Evolutionary conservation across 2,113 vertebrate species (phyloP).

Genomic region (Barnardius zonarius): DNA sequence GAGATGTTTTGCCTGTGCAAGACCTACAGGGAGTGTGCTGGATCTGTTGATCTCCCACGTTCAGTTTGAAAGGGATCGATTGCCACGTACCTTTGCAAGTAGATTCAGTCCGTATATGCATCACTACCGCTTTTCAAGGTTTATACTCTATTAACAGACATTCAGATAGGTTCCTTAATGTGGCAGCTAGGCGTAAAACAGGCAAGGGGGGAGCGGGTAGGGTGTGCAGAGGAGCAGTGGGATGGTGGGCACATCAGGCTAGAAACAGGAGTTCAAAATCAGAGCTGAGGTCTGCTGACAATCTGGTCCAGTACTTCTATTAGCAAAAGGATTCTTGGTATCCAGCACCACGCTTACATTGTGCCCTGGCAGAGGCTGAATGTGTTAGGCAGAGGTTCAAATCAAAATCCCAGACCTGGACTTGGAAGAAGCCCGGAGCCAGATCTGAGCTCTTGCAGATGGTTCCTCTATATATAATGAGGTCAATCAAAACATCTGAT

Average conservation of each 20-base stretch:
- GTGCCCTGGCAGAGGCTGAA: conserved; percentile 14
- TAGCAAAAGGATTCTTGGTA: background rate
- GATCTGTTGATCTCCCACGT: conserved; percentile 18
- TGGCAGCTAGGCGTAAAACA: background rate
- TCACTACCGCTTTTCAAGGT: background rate
- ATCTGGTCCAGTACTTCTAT: background rate
- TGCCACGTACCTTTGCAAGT: background rate
- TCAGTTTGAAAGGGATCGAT: background rate
- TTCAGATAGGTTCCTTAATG: background rate
- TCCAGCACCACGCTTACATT: background rate
- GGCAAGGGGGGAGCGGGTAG: background rate
- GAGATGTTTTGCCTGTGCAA: conserved; percentile 34
- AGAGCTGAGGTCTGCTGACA: background rate
- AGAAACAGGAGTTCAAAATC: background rate
- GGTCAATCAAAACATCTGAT: conserved; percentile 56
- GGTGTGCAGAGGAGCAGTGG: background rate
- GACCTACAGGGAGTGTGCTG: background rate
- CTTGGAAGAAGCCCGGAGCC: conserved; percentile 21
- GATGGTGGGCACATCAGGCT: background rate
- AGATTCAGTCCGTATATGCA: background rate
- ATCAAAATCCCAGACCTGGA: conserved; percentile 12
- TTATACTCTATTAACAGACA: background rate
- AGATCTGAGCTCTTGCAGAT: conserved; percentile 53
- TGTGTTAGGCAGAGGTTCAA: conserved; percentile 33
- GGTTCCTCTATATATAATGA: conserved; percentile 37